Conservation (phyloP, 2,888 invertebrate species). For the Smittia sp. region DNA sequence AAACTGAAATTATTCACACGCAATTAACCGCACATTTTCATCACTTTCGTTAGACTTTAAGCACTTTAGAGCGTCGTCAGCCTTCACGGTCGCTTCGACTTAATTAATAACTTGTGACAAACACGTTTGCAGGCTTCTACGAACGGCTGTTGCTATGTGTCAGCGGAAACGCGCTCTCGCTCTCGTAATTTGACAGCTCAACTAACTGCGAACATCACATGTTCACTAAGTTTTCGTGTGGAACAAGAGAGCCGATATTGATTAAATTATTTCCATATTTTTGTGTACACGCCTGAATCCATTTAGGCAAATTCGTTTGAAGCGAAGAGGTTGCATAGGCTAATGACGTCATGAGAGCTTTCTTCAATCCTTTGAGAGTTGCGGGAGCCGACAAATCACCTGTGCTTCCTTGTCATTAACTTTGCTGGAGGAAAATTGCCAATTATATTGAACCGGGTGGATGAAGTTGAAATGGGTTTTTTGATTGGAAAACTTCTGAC, state of each 20-base stretch:
- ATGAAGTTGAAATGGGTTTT: background rate
- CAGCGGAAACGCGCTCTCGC: background rate
- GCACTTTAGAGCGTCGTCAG: background rate
- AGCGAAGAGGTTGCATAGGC: background rate
- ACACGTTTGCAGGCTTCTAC: background rate
- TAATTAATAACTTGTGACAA: background rate
- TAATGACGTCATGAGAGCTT: too few relatives aligned
- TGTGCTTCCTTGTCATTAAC: background rate
- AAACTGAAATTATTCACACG: conserved; percentile 20
- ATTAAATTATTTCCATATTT: conserved; percentile 32
- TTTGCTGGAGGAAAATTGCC: background rate
- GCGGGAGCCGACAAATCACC: too few relatives aligned
- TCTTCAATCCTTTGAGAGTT: too few relatives aligned
- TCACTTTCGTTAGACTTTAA: background rate
- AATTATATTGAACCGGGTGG: background rate
- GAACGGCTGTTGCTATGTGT: background rate
- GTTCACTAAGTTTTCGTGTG: background rate
- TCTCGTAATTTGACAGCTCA: conserved; percentile 23
- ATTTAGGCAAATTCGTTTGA: background rate
- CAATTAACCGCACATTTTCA: conserved; percentile 26
- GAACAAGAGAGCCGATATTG: background rate
- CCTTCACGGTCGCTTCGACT: background rate
- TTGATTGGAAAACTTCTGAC: conserved; percentile 20
- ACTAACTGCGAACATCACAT: conserved; percentile 2
- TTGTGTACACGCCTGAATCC: background rate